phyloP scores from a whole-genome alignment of 2,113 vertebrate genomes.

The Procavia capensis region DNA sequence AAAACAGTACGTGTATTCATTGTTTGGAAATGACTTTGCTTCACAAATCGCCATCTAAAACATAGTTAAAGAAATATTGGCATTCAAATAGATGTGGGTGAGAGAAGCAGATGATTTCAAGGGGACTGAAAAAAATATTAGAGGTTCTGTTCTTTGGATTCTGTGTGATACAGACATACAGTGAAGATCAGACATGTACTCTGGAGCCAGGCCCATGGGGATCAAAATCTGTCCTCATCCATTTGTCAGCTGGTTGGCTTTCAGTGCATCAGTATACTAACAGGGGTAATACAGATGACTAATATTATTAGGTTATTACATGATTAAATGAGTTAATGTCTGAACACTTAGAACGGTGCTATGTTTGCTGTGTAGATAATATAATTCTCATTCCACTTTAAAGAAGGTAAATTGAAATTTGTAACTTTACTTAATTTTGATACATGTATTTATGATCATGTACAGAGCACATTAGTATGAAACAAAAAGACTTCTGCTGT shows the following conservation, averaged over 20 bases:
- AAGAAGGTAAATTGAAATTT: background rate
- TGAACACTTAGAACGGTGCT: background rate
- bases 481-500: background rate
- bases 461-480: background rate
- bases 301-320: background rate
- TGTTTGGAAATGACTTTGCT: too few relatives aligned
- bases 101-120: background rate
- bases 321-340: background rate
- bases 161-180: too few relatives aligned
- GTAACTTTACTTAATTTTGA: background rate
- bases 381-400: background rate
- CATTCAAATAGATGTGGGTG: background rate
- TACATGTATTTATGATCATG: background rate
- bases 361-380: background rate
- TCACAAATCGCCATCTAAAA: too few relatives aligned
- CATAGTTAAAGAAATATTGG: background rate
- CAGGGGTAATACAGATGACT: background rate
- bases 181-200: background rate
- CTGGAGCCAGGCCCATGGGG: background rate
- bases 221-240: background rate
- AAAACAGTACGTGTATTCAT: too few relatives aligned
- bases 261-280: background rate
- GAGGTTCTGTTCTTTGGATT: background rate
- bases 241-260: background rate
- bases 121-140: background rate